Conservation (phyloP, 1,140 invertebrate species). For the Apolygus lucorum region DNA sequence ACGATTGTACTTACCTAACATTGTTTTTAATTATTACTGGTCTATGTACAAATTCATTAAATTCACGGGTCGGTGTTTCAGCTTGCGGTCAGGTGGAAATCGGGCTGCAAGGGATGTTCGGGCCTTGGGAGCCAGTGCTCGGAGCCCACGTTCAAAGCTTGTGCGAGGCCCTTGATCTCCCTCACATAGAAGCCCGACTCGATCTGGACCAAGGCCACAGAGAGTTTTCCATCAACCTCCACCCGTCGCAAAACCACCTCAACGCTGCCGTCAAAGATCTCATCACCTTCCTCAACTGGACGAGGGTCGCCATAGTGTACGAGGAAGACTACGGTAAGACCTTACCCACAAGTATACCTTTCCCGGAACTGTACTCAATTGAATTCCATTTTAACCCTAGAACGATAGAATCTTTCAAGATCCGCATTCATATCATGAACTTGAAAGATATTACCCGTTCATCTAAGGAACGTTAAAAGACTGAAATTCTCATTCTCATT, state of each 20-base stretch:
- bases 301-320: constrained; percentile 84
- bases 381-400: too few relatives aligned
- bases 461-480: too few relatives aligned
- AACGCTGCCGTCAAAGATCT: constrained; percentile 79
- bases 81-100: constrained; percentile 77
- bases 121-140: constrained; percentile 70
- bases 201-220: constrained; percentile 56
- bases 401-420: too few relatives aligned
- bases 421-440: too few relatives aligned
- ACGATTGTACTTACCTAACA: too few relatives aligned
- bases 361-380: too few relatives aligned
- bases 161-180: constrained; percentile 78
- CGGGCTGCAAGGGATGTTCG: constrained; percentile 82
- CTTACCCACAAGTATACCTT: too few relatives aligned
- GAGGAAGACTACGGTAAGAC: constrained; percentile 77
- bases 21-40: too few relatives aligned
- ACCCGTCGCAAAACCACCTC: constrained; percentile 73
- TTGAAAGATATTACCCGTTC: too few relatives aligned
- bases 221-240: constrained; percentile 81
- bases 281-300: constrained; percentile 85
- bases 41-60: too few relatives aligned
- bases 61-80: constrained; percentile 45
- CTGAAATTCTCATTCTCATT: too few relatives aligned
- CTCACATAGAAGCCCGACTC: constrained; percentile 69
- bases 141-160: constrained; percentile 81